phyloP scores from a whole-genome alignment of 2,888 invertebrate species.

The Nymphalis polychloros region DNA sequence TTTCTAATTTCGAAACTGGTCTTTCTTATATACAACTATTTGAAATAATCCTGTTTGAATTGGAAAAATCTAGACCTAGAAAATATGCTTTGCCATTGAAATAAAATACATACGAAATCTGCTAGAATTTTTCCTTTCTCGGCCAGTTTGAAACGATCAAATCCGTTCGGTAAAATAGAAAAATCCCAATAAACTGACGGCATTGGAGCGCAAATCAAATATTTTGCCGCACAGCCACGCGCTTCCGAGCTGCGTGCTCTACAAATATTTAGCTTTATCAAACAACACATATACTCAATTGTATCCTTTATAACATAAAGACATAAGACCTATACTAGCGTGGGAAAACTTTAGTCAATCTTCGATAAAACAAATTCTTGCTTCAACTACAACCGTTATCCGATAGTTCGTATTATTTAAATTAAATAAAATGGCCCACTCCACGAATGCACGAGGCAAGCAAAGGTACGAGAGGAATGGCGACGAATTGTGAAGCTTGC shows the following conservation, averaged over 20 bases:
- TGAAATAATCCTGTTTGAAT: not conserved
- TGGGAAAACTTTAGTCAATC: not conserved
- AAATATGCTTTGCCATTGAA: conserved; percentile 2
- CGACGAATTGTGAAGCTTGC: too few relatives aligned
- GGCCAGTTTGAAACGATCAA: conserved; percentile 19
- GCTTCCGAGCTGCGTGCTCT: conserved; percentile 21
- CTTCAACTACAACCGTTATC: not conserved
- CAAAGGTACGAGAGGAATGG: too few relatives aligned
- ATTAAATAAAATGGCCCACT: too few relatives aligned
- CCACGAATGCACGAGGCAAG: too few relatives aligned
- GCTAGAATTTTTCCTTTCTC: conserved; percentile 7
- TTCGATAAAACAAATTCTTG: conserved; percentile 2
- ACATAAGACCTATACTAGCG: conserved; percentile 7
- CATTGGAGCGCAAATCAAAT: conserved; percentile 36
- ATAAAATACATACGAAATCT: conserved; percentile 18
- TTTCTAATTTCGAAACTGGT: too few relatives aligned
- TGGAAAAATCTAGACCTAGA: conserved; percentile 18
- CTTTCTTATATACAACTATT: too few relatives aligned
- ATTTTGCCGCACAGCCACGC: conserved; percentile 30
- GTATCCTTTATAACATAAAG: conserved; percentile 13
- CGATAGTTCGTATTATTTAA: conserved; percentile 1
- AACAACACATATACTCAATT: conserved; percentile 12
- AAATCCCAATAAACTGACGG: conserved; percentile 31
- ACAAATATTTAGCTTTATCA: conserved; percentile 24
- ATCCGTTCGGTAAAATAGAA: conserved; percentile 18